phyloP scores from a whole-genome alignment of 2,888 invertebrate species.

The Cantharis nigra region DNA sequence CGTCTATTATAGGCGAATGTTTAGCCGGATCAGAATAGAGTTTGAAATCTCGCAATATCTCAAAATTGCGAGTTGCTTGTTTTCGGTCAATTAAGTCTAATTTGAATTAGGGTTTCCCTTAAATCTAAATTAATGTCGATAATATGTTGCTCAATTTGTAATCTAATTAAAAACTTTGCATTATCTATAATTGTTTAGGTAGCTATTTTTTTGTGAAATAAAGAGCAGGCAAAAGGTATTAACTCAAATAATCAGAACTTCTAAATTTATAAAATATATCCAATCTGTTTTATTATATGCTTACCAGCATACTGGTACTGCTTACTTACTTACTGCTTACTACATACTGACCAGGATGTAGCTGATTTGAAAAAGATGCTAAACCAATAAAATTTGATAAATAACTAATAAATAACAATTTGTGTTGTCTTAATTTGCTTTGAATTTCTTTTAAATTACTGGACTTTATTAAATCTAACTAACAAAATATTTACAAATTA shows the following conservation, averaged over 20 bases:
- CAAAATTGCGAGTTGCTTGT: background rate
- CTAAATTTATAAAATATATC: background rate
- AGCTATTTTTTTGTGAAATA: background rate
- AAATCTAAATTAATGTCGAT: background rate
- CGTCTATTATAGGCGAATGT: background rate
- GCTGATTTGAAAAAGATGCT: background rate
- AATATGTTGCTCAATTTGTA: background rate
- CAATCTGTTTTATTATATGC: background rate
- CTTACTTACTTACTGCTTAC: too few species aligned
- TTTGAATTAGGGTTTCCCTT: background rate
- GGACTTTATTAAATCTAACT: conserved; percentile 12
- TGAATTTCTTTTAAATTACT: background rate
- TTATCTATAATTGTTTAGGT: background rate
- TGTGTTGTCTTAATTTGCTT: background rate
- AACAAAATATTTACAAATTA: conserved; percentile 24
- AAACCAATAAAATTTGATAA: background rate
- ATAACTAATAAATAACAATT: background rate
- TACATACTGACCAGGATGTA: background rate
- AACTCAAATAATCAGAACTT: background rate
- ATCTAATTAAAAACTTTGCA: background rate
- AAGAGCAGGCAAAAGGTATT: background rate
- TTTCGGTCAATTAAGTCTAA: background rate
- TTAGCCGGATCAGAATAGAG: background rate
- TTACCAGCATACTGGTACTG: too few species aligned
- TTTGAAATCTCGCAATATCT: background rate